phyloP scores from a whole-genome alignment of 2,113 vertebrate species.

The Ictidomys tridecemlineatus region DNA sequence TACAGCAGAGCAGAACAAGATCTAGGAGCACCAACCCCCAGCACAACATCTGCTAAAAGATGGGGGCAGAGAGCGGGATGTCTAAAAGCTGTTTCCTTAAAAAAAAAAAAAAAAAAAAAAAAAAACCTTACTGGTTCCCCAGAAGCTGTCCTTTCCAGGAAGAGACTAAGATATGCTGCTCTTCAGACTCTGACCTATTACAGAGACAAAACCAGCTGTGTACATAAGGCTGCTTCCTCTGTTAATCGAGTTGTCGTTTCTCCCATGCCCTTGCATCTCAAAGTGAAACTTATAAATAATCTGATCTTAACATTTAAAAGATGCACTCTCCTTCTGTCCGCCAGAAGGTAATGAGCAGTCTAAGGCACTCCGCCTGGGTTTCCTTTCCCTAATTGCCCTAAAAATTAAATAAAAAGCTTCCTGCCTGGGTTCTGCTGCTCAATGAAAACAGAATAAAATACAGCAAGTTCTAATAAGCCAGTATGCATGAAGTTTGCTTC shows the following conservation, averaged over 20 bases:
- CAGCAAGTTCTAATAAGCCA: constrained; percentile 60
- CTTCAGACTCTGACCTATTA: constrained; percentile 51
- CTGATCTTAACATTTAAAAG: constrained; percentile 81
- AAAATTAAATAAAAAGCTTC: constrained; percentile 72
- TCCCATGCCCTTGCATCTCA: constrained; percentile 73
- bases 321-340: constrained; percentile 57
- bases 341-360: constrained; percentile 72
- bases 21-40: neutral
- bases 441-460: constrained; percentile 68
- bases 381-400: constrained; percentile 73
- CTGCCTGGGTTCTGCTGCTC: constrained; percentile 45
- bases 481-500: constrained; percentile 26
- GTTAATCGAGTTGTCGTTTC: constrained; percentile 55
- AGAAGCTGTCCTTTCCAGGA: constrained; percentile 52
- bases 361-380: constrained; percentile 66
- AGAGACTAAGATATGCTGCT: neutral
- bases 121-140: neutral
- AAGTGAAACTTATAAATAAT: constrained; percentile 79
- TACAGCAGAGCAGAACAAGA: neutral
- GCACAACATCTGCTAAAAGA: neutral
- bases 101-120: too few species aligned
- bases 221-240: constrained; percentile 55
- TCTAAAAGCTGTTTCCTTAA: neutral
- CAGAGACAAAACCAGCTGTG: constrained; percentile 59
- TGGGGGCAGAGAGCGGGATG: too few species aligned